Percentiles rank a stretch among this genome's conserved stretches.
These are phyloP conservation scores for Halcyon chelicuti DNA, from an alignment of 2,797 vertebrate genomes.

Conservation along the genomic window DNA sequence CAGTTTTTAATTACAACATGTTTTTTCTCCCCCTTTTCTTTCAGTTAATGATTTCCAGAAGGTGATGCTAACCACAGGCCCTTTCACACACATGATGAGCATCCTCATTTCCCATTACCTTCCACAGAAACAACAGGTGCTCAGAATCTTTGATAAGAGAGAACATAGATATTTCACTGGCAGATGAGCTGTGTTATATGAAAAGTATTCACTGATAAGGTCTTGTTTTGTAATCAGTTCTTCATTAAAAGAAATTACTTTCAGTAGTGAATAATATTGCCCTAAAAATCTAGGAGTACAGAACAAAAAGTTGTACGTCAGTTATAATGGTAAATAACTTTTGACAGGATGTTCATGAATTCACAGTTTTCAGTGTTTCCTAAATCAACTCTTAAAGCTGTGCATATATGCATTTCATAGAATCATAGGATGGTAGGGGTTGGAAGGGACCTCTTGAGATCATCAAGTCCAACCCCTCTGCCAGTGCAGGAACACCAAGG, in stretches of 20 bases:
- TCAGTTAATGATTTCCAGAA: not conserved
- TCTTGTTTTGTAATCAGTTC: not conserved
- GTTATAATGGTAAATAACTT: not conserved
- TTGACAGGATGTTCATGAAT: not conserved
- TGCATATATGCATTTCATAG: not conserved
- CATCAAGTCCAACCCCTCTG: no score
- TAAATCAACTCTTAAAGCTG: not conserved
- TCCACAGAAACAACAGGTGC: not conserved
- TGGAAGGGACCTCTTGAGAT: no score
- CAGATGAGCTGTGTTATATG: not conserved
- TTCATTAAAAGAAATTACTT: not conserved
- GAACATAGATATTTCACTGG: not conserved
- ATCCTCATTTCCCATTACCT: not conserved
- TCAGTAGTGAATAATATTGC: not conserved
- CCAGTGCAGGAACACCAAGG: no score
- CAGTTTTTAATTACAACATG: conserved; percentile 6
- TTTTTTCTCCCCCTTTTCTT: not conserved
- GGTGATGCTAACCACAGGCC: not conserved
- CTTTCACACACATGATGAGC: not conserved
- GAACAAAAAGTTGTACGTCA: not conserved
- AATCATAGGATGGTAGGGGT: no score
- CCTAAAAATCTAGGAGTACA: not conserved
- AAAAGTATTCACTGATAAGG: not conserved
- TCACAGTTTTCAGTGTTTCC: not conserved
- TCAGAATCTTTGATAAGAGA: not conserved